A percentile compares a stretch with the other conserved stretches of the same genome.
These are phyloP conservation scores for Xenentodon cancila DNA, from an alignment of 2,797 vertebrate genomes.

Conservation along the genomic window DNA sequence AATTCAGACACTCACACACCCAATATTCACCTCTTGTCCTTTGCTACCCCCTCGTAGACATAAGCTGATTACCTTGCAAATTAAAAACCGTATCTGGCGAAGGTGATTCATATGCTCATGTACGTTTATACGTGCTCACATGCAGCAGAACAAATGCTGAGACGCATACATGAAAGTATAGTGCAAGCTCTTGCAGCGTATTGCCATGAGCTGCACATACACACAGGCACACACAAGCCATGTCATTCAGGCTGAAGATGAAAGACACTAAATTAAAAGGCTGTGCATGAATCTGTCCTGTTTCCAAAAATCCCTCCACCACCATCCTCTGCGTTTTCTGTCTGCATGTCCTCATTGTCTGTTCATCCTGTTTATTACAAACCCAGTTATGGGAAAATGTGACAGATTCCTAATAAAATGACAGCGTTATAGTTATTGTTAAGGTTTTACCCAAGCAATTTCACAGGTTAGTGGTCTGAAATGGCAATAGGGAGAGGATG, in stretches of 20 bases:
- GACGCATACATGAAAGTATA: slow-evolving; percentile 17
- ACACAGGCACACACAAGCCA: neutral
- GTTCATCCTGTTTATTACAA: slow-evolving; percentile 20
- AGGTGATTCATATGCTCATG: slow-evolving; percentile 29
- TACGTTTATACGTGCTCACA: slow-evolving; percentile 25
- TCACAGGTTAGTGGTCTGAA: slow-evolving; percentile 54
- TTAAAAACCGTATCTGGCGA: slow-evolving; percentile 53
- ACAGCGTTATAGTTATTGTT: slow-evolving; percentile 37
- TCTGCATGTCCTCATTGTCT: slow-evolving; percentile 22
- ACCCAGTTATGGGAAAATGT: slow-evolving; percentile 9
- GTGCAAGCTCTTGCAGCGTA: slow-evolving; percentile 10
- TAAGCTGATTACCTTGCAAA: slow-evolving; percentile 68
- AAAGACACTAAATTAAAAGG: slow-evolving; percentile 58
- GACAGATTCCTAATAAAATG: slow-evolving; percentile 43
- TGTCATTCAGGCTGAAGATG: slow-evolving; percentile 50
- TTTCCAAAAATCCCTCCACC: slow-evolving; percentile 19
- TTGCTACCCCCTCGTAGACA: slow-evolving; percentile 40
- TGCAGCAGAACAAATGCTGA: slow-evolving; percentile 8
- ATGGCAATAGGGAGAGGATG: slow-evolving; percentile 34
- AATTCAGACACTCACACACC: slow-evolving; percentile 12
- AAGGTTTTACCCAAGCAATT: slow-evolving; percentile 44
- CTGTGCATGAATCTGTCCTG: slow-evolving; percentile 32
- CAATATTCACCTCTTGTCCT: slow-evolving; percentile 53
- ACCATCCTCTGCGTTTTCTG: slow-evolving; percentile 6
- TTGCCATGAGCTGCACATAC: slow-evolving; percentile 20